These are phyloP conservation scores for Cercopithecus diana DNA, from an alignment of 2,797 vertebrate species.

Conservation along the genomic window DNA sequence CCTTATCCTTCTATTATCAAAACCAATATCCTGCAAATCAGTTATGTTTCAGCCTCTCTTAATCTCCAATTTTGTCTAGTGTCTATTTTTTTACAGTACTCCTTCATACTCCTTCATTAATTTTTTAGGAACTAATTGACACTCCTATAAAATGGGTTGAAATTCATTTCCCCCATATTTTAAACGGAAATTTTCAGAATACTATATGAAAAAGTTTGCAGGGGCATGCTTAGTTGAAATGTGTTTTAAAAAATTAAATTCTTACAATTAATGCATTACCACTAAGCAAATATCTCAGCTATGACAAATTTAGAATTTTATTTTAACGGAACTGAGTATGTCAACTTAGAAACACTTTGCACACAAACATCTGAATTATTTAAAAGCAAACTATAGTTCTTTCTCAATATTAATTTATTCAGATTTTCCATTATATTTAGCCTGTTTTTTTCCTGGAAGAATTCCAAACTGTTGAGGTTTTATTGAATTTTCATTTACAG, in stretches of 20 bases:
- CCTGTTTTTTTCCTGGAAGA: slow-evolving; percentile 49
- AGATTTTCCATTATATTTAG: slow-evolving; percentile 56
- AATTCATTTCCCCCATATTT: slow-evolving; percentile 44
- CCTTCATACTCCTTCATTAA: slow-evolving; percentile 62
- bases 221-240: slow-evolving; percentile 24
- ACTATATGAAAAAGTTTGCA: slow-evolving; percentile 33
- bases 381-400: slow-evolving; percentile 49
- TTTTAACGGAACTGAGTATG: slow-evolving; percentile 21
- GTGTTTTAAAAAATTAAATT: slow-evolving; percentile 30
- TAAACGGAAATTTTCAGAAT: slow-evolving; percentile 51
- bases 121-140: slow-evolving; percentile 40
- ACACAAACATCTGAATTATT: slow-evolving; percentile 47
- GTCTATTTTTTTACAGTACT: slow-evolving; percentile 62
- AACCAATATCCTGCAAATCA: slow-evolving; percentile 76
- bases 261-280: slow-evolving; percentile 4
- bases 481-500: slow-evolving; percentile 53
- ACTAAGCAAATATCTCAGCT: slow-evolving; percentile 29
- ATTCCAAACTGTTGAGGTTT: slow-evolving; percentile 52
- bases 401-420: slow-evolving; percentile 65
- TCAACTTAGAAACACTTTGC: slow-evolving; percentile 24
- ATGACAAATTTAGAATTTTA: slow-evolving; percentile 36
- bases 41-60: slow-evolving; percentile 65
- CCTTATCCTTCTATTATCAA: slow-evolving; percentile 75
- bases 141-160: slow-evolving; percentile 53
- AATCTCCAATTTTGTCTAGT: slow-evolving; percentile 53